Evolutionary conservation across 2,888 invertebrate genomes (phyloP).

Genomic region (Eubasilissa splendida): DNA sequence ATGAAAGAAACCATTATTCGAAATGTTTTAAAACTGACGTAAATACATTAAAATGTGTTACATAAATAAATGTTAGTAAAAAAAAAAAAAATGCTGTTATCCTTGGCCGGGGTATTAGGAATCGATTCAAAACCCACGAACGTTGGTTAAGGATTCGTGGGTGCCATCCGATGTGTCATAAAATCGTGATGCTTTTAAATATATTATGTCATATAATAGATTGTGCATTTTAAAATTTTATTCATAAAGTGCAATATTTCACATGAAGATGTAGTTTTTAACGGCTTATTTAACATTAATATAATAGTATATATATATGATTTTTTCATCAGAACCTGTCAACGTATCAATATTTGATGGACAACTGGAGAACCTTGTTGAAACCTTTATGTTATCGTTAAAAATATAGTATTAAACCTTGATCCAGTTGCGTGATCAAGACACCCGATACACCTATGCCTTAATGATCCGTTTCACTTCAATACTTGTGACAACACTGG

Average conservation of each 20-base stretch:
- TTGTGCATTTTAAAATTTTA: no score
- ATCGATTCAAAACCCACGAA: not conserved
- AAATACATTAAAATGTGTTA: slow-evolving; percentile 5
- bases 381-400: not conserved
- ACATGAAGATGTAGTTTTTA: no score
- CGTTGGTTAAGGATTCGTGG: not conserved
- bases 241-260: no score
- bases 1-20: not conserved
- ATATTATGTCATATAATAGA: no score
- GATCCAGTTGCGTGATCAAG: not conserved
- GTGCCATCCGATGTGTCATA: slow-evolving; percentile 2
- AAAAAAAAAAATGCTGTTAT: slow-evolving; percentile 19
- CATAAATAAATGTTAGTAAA: not conserved
- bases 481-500: slow-evolving; percentile 2
- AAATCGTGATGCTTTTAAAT: no score
- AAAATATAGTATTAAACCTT: slow-evolving; percentile 3
- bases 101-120: slow-evolving; percentile 18
- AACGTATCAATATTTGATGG: not conserved
- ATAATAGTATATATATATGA: no score
- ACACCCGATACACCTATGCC: slow-evolving; percentile 8
- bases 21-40: not conserved
- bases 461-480: slow-evolving; percentile 16
- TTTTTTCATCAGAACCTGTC: no score
- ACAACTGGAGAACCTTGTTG: slow-evolving; percentile 4
- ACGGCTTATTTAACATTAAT: no score